Percentiles rank a stretch among this genome's conserved stretches.
Evolutionary conservation across 2,797 vertebrate species (phyloP).

Genomic region (Antennarius maculatus): DNA sequence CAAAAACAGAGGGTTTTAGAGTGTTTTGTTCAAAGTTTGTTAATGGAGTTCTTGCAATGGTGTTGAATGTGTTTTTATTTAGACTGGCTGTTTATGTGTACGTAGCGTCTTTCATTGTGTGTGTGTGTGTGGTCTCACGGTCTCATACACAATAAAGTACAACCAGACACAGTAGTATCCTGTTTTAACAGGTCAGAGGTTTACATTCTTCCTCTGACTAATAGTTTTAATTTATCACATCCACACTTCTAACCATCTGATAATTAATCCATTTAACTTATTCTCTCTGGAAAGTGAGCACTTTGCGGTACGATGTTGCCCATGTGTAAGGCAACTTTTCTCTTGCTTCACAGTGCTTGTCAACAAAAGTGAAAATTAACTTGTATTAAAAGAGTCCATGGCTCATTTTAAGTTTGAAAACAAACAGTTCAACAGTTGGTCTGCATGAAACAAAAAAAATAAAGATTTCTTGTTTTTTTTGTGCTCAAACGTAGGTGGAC

Average conservation of each 20-base stretch:
- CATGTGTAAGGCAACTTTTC: background rate
- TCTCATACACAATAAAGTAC: background rate
- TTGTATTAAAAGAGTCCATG: too few relatives aligned
- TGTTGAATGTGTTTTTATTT: background rate
- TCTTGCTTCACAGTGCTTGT: background rate
- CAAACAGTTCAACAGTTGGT: too few relatives aligned
- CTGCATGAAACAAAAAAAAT: too few relatives aligned
- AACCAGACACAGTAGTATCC: background rate
- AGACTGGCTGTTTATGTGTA: background rate
- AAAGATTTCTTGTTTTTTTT: too few relatives aligned
- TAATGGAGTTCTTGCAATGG: constrained; percentile 6
- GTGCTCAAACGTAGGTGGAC: background rate
- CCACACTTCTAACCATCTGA: constrained; percentile 12
- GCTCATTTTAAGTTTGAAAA: too few relatives aligned
- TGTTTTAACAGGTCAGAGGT: constrained; percentile 9
- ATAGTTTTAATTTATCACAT: constrained; percentile 14
- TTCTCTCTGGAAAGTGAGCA: constrained; percentile 11
- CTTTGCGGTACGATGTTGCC: background rate
- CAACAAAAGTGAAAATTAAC: background rate
- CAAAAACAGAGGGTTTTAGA: constrained; percentile 27
- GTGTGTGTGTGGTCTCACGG: constrained; percentile 1
- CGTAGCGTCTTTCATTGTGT: background rate
- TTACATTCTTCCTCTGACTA: constrained; percentile 31
- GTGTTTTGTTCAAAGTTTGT: background rate
- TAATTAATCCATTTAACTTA: constrained; percentile 31